Evolutionary conservation across 1,140 invertebrate species (phyloP).

Genomic region (Marisa cornuarietis): DNA sequence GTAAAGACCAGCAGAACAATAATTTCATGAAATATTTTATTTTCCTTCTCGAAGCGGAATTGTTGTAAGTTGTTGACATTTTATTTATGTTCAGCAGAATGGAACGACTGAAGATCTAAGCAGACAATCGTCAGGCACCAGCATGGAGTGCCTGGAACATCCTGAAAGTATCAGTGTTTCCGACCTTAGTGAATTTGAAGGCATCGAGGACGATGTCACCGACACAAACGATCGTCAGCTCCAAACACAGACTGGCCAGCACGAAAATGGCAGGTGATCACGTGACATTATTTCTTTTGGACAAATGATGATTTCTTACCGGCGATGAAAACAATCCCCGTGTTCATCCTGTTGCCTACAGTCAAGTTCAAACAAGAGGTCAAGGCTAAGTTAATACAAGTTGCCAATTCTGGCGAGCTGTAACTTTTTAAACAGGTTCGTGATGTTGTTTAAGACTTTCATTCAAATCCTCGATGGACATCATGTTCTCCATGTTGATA

Average conservation of each 20-base stretch:
- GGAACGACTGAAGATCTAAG: background rate
- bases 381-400: background rate
- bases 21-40: background rate
- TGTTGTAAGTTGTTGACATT: too few species aligned
- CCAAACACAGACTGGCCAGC: background rate
- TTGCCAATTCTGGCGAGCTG: background rate
- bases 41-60: background rate
- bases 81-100: background rate
- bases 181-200: conserved; percentile 12
- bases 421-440: too few species aligned
- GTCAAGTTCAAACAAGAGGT: background rate
- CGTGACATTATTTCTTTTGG: background rate
- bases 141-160: background rate
- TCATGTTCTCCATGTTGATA: too few species aligned
- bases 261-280: background rate
- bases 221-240: background rate
- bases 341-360: background rate
- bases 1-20: background rate
- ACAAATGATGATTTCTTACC: background rate
- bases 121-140: background rate
- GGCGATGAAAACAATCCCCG: conserved; percentile 12
- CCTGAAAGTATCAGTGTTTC: conserved; percentile 7
- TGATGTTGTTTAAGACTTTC: too few species aligned
- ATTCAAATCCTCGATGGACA: too few species aligned
- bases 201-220: background rate